Evolutionary conservation across 2,797 vertebrate genomes (phyloP).

Genomic region (Melanotaenia trifasciata): DNA sequence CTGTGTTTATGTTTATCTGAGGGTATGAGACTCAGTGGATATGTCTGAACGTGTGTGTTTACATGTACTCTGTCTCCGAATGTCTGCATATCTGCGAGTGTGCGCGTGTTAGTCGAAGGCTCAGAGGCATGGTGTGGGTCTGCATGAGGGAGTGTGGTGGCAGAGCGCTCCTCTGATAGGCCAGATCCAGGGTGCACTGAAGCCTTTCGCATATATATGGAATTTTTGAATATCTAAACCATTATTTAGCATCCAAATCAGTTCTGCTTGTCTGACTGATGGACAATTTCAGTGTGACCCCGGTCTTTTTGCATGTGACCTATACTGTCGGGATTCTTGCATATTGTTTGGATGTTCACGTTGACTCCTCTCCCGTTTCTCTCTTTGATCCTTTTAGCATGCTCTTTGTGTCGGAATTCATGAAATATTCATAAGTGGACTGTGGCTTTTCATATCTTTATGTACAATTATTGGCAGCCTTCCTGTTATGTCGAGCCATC

Average conservation of each 20-base stretch:
- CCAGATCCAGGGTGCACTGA: conserved; percentile 92
- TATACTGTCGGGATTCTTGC: conserved; percentile 96
- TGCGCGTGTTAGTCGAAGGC: conserved; percentile 86
- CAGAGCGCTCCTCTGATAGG: conserved; percentile 88
- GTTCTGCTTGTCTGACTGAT: conserved; percentile 99
- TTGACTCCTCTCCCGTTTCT: conserved; percentile 79
- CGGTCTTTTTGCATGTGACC: conserved; percentile 94
- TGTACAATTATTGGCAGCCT: conserved; percentile 86
- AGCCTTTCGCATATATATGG: conserved; percentile 98
- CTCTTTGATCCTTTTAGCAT: conserved; percentile 86
- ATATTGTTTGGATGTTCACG: conserved; percentile 92
- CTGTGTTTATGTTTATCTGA: conserved; percentile 44
- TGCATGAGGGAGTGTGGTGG: conserved; percentile 89
- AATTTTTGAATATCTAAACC: conserved; percentile 97
- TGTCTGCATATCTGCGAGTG: conserved; percentile 64
- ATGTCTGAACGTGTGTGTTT: conserved; percentile 35
- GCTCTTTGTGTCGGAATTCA: conserved; percentile 84
- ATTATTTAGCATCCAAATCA: conserved; percentile 99
- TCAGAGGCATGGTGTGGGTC: conserved; percentile 82
- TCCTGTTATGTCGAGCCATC: conserved; percentile 83
- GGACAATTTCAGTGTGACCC: conserved; percentile 98
- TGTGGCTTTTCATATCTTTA: conserved; percentile 85
- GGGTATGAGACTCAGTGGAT: conserved; percentile 26
- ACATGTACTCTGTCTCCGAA: conserved; percentile 51
- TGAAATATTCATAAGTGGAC: conserved; percentile 86